Evolutionary conservation across 2,888 invertebrate genomes (phyloP).

Genomic region (Phyllotreta striolata): DNA sequence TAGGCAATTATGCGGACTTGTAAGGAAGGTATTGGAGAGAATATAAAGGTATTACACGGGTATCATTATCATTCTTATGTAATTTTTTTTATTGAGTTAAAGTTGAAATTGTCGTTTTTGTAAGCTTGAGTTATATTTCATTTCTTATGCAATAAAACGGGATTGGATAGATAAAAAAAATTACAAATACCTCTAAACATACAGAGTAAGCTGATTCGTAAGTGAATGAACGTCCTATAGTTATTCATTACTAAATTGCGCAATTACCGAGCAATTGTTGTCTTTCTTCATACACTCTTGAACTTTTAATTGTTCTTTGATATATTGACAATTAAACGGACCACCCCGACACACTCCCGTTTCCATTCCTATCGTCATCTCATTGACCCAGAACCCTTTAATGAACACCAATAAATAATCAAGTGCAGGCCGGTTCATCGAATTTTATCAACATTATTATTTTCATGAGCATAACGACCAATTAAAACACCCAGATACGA

Average conservation of each 20-base stretch:
- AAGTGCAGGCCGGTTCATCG: constrained; percentile 23
- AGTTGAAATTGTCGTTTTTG: too few species aligned
- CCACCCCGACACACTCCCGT: not conserved
- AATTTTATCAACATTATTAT: constrained; percentile 35
- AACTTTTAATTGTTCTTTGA: constrained; percentile 13
- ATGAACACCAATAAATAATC: constrained; percentile 27
- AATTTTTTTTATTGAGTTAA: too few species aligned
- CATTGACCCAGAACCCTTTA: constrained; percentile 10
- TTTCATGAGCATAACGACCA: constrained; percentile 36
- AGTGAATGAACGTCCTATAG: too few species aligned
- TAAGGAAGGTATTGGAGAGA: not conserved
- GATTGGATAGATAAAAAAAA: too few species aligned
- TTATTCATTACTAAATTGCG: too few species aligned
- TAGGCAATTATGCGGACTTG: constrained; percentile 10
- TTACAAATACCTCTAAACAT: too few species aligned
- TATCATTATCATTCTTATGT: too few species aligned
- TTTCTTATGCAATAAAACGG: too few species aligned
- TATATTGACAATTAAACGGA: constrained; percentile 1
- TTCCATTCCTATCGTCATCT: constrained; percentile 7
- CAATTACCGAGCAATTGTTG: too few species aligned
- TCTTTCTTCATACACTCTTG: not conserved
- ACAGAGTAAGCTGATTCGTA: too few species aligned
- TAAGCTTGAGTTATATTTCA: too few species aligned
- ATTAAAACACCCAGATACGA: constrained; percentile 29
- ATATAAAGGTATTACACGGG: too few species aligned